Conservation (phyloP, 1,140 invertebrate species). For the Tetramorium simillimum region DNA sequence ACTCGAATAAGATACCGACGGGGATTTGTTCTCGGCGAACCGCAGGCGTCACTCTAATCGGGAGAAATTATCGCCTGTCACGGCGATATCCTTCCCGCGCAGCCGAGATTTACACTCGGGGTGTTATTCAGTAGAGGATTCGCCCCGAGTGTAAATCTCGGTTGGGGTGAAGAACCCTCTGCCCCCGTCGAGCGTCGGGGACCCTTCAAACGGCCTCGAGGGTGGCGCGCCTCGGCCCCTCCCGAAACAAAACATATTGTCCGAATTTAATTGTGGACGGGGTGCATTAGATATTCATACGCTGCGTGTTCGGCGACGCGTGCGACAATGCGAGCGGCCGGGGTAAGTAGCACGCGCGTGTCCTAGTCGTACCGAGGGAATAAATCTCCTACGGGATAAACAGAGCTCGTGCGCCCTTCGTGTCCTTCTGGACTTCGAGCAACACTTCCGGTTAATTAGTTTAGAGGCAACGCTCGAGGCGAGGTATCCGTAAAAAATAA, state of each 20-base stretch:
- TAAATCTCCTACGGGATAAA: conserved; percentile 72
- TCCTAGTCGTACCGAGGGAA: conserved; percentile 60
- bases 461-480: background rate
- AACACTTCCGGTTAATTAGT: conserved; percentile 43
- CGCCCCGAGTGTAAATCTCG: conserved; percentile 30
- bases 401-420: conserved; percentile 47
- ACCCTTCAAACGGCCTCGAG: conserved; percentile 69
- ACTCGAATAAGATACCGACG: background rate
- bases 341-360: conserved; percentile 69
- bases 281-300: conserved; percentile 85
- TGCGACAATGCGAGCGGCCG: conserved; percentile 76
- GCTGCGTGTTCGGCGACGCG: conserved; percentile 82
- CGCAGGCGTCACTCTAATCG: conserved; percentile 47
- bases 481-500: background rate
- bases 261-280: conserved; percentile 84
- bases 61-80: conserved; percentile 71
- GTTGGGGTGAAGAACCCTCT: conserved; percentile 58
- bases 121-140: conserved; percentile 74
- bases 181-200: conserved; percentile 20
- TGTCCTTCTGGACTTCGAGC: background rate
- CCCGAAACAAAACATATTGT: conserved; percentile 85
- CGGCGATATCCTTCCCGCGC: conserved; percentile 62
- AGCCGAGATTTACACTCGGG: conserved; percentile 80
- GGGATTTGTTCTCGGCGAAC: conserved; percentile 38
- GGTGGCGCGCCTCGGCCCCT: conserved; percentile 71